Conservation (phyloP, 53 echinoderm and acorn worm genomes). For the Luidia sarsii region DNA sequence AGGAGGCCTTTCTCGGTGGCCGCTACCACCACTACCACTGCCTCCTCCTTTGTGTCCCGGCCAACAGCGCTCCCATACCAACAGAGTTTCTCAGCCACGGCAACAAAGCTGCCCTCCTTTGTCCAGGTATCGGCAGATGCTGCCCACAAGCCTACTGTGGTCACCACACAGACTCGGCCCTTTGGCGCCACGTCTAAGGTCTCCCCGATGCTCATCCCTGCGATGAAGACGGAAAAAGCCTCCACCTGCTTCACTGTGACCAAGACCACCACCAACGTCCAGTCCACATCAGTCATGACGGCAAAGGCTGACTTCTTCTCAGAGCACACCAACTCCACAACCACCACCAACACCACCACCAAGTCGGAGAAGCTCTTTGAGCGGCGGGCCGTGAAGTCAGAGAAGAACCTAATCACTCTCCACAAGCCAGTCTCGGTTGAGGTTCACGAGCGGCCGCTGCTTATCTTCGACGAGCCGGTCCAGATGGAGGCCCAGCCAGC, state of each 20-base stretch:
- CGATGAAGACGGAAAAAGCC: constrained; percentile 40
- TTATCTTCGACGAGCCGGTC: constrained; percentile 45
- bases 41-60: constrained; percentile 28
- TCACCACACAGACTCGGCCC: constrained; percentile 45
- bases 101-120: constrained; percentile 43
- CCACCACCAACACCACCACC: constrained; percentile 7
- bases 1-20: constrained; percentile 15
- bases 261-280: constrained; percentile 49
- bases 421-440: constrained; percentile 41
- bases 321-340: constrained; percentile 45
- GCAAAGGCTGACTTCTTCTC: constrained; percentile 48
- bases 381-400: constrained; percentile 32
- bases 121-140: constrained; percentile 46
- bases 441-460: constrained; percentile 45
- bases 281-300: constrained; percentile 48
- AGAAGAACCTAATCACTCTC: constrained; percentile 45
- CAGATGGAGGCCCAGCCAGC: constrained; percentile 35
- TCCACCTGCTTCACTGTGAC: constrained; percentile 51
- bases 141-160: constrained; percentile 31
- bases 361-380: constrained; percentile 33
- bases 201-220: constrained; percentile 38
- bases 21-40: neutral
- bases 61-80: constrained; percentile 45
- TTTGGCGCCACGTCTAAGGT: constrained; percentile 45
- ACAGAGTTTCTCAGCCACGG: constrained; percentile 45